Base-by-base conservation (phyloP, 2,113 vertebrate species). In the Urocolius indicus region DNA sequence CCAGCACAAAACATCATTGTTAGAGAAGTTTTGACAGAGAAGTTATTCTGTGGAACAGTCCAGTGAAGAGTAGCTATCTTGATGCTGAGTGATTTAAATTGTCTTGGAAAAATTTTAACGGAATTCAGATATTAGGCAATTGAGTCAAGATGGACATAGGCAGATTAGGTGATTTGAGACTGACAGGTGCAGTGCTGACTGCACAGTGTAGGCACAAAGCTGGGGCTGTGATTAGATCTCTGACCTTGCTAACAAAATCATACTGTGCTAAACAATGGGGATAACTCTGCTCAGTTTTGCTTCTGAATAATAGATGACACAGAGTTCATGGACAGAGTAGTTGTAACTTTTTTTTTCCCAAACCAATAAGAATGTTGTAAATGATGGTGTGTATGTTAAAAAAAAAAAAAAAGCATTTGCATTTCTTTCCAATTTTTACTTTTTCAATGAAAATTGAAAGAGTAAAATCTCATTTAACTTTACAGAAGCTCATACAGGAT, bases 1-100 rank as follows among this genome's bases (percentile, higher is more conserved):
- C 95, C 83, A 90, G 90, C 91, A 99, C 98, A 98, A 98, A 98
- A 95, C 97, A 73, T 97, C 97, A 98, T 98, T 99, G 98, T 99
- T 96, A 96, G 75, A 97, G 92, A 74, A 91, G 16, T 34, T 93
- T 94, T 97, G 86, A 96, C 98, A 98, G 84, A 98, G 98, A 96
- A 98, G 97, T 98, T 98, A 96, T 94, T 91, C 92, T 98, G 98
- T 97, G 97, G 94, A 97, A 97, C 94, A 82, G 55, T 62, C 38
- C 51, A 87, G 14, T 72, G 91, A 95, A 63, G 79, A 95, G 81
- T 77, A 92, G 52, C 38, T 61, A 62, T 98, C 97, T 97, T 94
- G 73, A 96, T 96, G 94, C 90, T 95, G 97, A 98, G 97, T 98
- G 94, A 97, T 93, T 89, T 96, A 92, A 96, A 94, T 93, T 97